Evolutionary conservation across 1,140 invertebrate genomes (phyloP).

Genomic region (Apis florea): DNA sequence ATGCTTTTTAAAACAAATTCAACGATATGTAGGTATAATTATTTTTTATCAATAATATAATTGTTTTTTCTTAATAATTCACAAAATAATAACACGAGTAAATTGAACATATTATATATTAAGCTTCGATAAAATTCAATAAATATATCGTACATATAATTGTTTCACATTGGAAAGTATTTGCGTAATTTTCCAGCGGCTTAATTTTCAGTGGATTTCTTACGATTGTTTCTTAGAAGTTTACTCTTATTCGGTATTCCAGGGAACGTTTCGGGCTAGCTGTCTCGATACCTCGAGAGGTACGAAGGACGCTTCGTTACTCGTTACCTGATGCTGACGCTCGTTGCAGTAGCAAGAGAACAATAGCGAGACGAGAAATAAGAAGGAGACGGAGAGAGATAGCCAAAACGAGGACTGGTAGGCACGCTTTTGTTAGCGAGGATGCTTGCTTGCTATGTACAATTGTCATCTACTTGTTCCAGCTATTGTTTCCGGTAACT

Average conservation of each 20-base stretch:
- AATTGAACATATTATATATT: too few species aligned
- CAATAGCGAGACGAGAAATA: conserved; percentile 54
- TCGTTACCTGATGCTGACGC: conserved; percentile 54
- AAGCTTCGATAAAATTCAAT: too few species aligned
- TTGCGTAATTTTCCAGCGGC: conserved; percentile 11
- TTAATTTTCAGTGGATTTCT: conserved; percentile 13
- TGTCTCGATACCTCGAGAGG: conserved; percentile 46
- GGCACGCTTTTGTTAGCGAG: conserved; percentile 69
- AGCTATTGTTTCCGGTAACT: conserved; percentile 77
- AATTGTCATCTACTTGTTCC: conserved; percentile 75
- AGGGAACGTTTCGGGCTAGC: conserved; percentile 25
- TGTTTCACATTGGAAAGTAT: not conserved
- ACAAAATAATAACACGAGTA: too few species aligned
- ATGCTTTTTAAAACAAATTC: too few species aligned
- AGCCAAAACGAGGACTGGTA: conserved; percentile 51
- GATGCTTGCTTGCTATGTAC: conserved; percentile 71
- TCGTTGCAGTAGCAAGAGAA: conserved; percentile 48
- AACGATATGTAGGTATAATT: too few species aligned
- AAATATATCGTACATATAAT: not conserved
- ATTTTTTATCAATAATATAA: too few species aligned
- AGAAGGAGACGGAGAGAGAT: conserved; percentile 29
- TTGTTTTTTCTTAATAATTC: too few species aligned
- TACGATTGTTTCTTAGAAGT: not conserved
- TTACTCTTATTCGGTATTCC: not conserved
- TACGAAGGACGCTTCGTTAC: conserved; percentile 68